These are phyloP conservation scores for Ophraella communa DNA, from an alignment of 2,888 invertebrate species.

Conservation along the genomic window DNA sequence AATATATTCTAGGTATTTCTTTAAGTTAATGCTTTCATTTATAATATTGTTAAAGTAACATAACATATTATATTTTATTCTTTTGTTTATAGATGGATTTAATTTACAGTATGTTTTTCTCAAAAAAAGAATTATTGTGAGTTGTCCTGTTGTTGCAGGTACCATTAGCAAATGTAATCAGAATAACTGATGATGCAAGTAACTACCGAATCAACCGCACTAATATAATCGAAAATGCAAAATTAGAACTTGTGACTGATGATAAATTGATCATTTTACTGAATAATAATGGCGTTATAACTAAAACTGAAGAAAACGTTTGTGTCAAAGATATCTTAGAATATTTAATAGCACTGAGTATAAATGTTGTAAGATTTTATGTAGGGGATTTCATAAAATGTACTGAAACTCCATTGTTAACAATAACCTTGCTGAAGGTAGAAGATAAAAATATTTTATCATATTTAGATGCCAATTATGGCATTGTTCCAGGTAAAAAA, in stretches of 20 bases:
- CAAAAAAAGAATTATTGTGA: not conserved
- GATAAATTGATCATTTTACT: conserved; percentile 69
- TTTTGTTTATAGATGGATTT: too few relatives aligned
- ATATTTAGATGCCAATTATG: conserved; percentile 65
- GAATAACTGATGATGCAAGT: not conserved
- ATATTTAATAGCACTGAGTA: conserved; percentile 43
- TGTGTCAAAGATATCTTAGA: conserved; percentile 54
- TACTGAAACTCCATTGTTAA: conserved; percentile 32
- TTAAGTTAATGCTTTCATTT: too few relatives aligned
- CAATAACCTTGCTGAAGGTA: conserved; percentile 72
- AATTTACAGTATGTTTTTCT: too few relatives aligned
- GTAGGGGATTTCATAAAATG: conserved; percentile 42
- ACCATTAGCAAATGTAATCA: conserved; percentile 2
- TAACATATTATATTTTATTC: too few relatives aligned
- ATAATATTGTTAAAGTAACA: too few relatives aligned
- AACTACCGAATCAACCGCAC: not conserved
- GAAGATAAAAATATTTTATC: conserved; percentile 61
- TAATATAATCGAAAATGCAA: conserved; percentile 1
- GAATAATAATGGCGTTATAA: conserved; percentile 77
- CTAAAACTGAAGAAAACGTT: conserved; percentile 78
- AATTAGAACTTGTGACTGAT: conserved; percentile 25
- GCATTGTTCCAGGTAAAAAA: conserved; percentile 64
- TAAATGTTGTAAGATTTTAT: conserved; percentile 43
- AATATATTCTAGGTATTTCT: too few relatives aligned
- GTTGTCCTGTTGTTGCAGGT: not conserved